Evolutionary conservation across 2,113 vertebrate genomes (phyloP).

Genomic region (Alosa alosa): DNA sequence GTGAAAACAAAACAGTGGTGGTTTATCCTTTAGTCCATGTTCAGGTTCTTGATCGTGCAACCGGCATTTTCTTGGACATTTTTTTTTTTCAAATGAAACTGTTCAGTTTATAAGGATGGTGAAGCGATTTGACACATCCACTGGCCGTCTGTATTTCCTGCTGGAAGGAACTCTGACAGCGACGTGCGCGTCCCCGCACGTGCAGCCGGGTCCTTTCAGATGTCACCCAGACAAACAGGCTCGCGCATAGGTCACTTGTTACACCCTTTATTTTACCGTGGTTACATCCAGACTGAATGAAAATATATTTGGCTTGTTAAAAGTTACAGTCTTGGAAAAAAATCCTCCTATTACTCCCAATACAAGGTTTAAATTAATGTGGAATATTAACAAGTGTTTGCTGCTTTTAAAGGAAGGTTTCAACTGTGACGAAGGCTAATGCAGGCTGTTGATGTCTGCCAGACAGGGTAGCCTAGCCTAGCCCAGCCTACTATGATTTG

Average conservation of each 20-base stretch:
- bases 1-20: neutral
- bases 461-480: no score
- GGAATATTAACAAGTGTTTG: no score
- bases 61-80: neutral
- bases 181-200: constrained; percentile 61
- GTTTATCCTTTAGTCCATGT: neutral
- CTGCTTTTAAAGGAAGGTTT: no score
- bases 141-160: constrained; percentile 66
- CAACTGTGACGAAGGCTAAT: no score
- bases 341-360: no score
- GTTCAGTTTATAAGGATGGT: neutral
- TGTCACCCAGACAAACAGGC: neutral
- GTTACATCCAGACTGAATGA: no score
- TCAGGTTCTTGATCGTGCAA: neutral
- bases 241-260: neutral
- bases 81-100: neutral
- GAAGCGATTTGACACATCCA: constrained; percentile 23
- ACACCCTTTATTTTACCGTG: neutral
- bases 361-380: no score
- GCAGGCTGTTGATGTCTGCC: no score
- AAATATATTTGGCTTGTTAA: no score
- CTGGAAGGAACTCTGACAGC: constrained; percentile 61
- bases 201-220: constrained; percentile 14
- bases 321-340: no score
- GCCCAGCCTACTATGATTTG: no score